Evolutionary conservation across 2,888 invertebrate species (phyloP), one percentile per base, ranked within the genome.

Genomic region (Oligia fasciuncula): DNA sequence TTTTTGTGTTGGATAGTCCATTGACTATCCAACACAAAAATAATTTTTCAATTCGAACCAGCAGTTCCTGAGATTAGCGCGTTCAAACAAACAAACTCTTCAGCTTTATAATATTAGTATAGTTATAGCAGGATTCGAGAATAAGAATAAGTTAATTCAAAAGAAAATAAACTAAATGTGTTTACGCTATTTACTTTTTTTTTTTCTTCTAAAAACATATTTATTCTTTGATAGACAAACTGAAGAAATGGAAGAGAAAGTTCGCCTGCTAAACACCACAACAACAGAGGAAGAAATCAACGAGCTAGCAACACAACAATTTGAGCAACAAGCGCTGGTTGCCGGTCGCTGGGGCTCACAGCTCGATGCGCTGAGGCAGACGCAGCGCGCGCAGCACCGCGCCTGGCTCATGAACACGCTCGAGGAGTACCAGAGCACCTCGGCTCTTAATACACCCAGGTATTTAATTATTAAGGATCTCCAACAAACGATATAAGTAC

Each of bases 221-320:
- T 63, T 63, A 19, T 65, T 40, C 40, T 40, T 63, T 65, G 40
- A 43, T n/a, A 73, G 66, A 73, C 99, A 99, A 97, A 98, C 98
- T 65, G 97, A 98, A 90, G 99, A 99, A 97, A 99, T 99, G 99
- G 98, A 98, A 88, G 97, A 98, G 65, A 98, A 98, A 75, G 97
- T 99, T 68, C 98, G 98, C 85, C 97, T 98, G 75, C 96, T 99
- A 71, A 98, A 99, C 91, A 96, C 97, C 65, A 97, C 97, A 11
- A 98, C 98, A 67, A 98, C 98, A 0, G 99, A 99, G 93, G 97
- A 97, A 80, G 97, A 99, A 91, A 99, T 99, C 75, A 99, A 99
- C 93, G 97, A 98, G 86, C 97, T 99, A 85, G 98, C 99, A 0
- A 98, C 98, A 0, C 97, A 97, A 85, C 99, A 99, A 93, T 98